Evolutionary conservation across 2,113 vertebrate species (phyloP).

Genomic region (Lampris megalopsis): DNA sequence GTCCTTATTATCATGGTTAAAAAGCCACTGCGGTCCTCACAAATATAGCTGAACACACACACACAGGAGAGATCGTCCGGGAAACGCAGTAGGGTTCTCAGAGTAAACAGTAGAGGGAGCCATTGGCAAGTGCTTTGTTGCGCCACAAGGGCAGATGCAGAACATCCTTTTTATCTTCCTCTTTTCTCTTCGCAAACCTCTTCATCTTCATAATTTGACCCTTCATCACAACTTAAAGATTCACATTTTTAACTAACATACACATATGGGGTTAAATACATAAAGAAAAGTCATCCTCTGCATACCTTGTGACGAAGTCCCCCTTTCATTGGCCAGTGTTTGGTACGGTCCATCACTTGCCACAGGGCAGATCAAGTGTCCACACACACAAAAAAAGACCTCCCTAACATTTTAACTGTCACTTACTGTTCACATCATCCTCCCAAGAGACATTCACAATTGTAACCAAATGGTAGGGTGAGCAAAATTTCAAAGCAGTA

Average conservation of each 20-base stretch:
- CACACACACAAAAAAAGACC: conserved; percentile 4
- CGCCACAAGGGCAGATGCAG: conserved; percentile 7
- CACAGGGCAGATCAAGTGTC: conserved; percentile 39
- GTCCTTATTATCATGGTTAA: too few relatives aligned
- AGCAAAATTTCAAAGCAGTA: conserved; percentile 8
- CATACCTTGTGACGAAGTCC: conserved; percentile 35
- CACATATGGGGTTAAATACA: background rate
- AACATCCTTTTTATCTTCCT: conserved; percentile 8
- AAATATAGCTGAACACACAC: background rate
- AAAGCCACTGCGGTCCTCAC: too few relatives aligned
- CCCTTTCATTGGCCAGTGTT: conserved; percentile 41
- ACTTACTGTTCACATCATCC: conserved; percentile 6
- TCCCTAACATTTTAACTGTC: conserved; percentile 20
- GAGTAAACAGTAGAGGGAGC: conserved; percentile 67
- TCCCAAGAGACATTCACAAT: background rate
- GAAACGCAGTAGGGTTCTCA: conserved; percentile 45
- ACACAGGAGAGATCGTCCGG: background rate
- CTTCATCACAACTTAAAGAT: conserved; percentile 7
- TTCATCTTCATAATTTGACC: conserved; percentile 6
- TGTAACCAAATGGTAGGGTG: conserved; percentile 6
- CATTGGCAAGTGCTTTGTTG: conserved; percentile 27
- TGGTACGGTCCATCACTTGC: conserved; percentile 61
- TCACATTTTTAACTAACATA: conserved; percentile 22
- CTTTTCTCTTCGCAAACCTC: background rate
- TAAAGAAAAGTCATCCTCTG: conserved; percentile 7